Evolutionary conservation across 2,113 vertebrate genomes (phyloP).

Genomic region (Dromiciops gliroides): DNA sequence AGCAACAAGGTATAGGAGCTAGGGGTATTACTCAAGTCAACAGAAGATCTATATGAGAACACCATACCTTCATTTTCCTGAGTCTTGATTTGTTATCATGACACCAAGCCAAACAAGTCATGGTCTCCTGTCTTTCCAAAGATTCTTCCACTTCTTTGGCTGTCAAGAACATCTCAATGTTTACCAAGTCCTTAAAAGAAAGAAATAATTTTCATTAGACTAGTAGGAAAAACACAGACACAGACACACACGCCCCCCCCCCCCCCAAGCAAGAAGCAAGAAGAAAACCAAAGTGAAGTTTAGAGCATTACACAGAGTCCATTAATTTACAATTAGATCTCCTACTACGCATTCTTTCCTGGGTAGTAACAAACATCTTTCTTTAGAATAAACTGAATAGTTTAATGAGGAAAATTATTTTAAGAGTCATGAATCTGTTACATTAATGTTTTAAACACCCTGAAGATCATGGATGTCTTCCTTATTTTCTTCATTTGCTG

Average conservation of each 20-base stretch:
- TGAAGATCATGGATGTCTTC: not conserved
- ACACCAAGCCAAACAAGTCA: conserved; percentile 98
- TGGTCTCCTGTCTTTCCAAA: conserved; percentile 96
- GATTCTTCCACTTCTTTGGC: conserved; percentile 99
- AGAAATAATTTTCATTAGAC: not conserved
- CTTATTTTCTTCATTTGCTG: not conserved
- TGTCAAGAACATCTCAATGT: conserved; percentile 99
- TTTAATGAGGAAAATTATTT: not conserved
- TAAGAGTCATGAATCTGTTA: not conserved
- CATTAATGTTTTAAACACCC: not conserved
- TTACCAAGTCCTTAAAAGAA: conserved; percentile 93
- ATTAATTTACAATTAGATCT: not conserved
- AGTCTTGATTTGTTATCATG: conserved; percentile 99
- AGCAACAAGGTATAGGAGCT: not conserved
- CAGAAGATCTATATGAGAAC: not conserved
- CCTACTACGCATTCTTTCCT: not conserved
- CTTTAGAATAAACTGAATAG: not conserved
- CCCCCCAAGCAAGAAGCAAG: too few relatives aligned
- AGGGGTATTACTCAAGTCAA: not conserved
- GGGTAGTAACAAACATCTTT: not conserved
- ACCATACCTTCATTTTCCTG: conserved; percentile 97
- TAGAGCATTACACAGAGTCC: not conserved
- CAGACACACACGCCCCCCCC: too few relatives aligned
- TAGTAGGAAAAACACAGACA: not conserved
- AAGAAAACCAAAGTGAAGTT: not conserved